Evolutionary conservation across 2,113 vertebrate species (phyloP), one percentile per base, ranked within the genome.

Genomic region (Eublepharis macularius): DNA sequence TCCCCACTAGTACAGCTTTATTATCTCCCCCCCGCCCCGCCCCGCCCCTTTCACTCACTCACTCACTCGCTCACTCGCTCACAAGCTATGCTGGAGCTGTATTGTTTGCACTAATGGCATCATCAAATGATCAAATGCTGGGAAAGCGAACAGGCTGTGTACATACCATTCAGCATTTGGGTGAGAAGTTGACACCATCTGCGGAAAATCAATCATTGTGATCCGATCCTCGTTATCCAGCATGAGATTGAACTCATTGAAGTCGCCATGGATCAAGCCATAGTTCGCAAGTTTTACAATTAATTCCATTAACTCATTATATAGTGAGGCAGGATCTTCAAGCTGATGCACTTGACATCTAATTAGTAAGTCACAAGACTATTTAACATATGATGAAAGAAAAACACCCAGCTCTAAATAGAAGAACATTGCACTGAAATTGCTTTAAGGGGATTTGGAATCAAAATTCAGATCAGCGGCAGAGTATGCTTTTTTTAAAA

Each of bases 221-320:
- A 98, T 96, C 82, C 94, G 97, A 91, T 99, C 98, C 12, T 97
- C 95, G 89, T 97, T 96, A 88, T 99, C 98, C 87, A 99, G 77
- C 96, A 99, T 97, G 10, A 99, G 96, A 95, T 99, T 99, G 93
- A 99, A 99, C 95, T 99, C 98, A 84, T 99, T 99, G 90, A 99
- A 99, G 94, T 99, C 99, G 83, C 98, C 98, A 43, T 99, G 99
- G 94, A 99, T 99, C 86, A 99, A 94, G 36, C 99, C 98, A 16
- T 99, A 97, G 95, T 96, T 98, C 74, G 96, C 99, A 91, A 99
- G 97, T 94, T 97, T 99, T 76, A 99, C 97, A 83, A 99, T 98
- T 66, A 99, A 96, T 82, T 99, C 98, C 99, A 99, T 99, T 88
- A 98, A 95, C 92, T 99, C 98, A 89, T 94, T 98, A 95, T 99